Evolutionary conservation across 2,888 invertebrate species (phyloP), one percentile per base, ranked within the genome.

Genomic region (Brachyopa scutellaris): DNA sequence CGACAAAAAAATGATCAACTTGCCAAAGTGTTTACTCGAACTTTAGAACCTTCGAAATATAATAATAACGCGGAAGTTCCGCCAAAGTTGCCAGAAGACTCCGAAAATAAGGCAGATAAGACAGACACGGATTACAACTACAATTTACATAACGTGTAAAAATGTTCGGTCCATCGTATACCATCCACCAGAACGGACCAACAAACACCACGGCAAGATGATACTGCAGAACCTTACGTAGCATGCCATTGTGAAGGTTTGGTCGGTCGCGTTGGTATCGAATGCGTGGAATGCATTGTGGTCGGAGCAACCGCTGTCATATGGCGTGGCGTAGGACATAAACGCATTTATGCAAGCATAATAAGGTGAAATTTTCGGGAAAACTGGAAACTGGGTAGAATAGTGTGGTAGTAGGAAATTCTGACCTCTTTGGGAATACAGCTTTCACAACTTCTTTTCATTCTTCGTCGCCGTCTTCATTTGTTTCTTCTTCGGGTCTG

Each of bases 311-410:
- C 61, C 33, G 67, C 33, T 51, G 33, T 70, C 77, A 70, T 51
- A 72, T 77, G 53, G 51, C 45, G 33, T 72, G 33, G 77, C 61
- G 61, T 82, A 77, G 82, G 82, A 82, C 82, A 82, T 66, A 77
- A 77, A 82, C 82, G 82, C 82, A 82, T 82, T 82, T 77, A 82
- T 82, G 82, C 82, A 82, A 82, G 72, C 82, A 77, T 82, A 82
- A 82, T 82, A 82, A 82, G 77, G 82, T 82, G 82, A 82, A 82
- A 77, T 82, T 77, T 82, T 82, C 64, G 70, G 82, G 72, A 61
- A 82, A 82, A 77, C 77, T 77, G 77, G 77, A 77, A 77, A 82
- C 82, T 72, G 69, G 69, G 80, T 51, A 64, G 64, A 76, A 80
- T 62, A 70, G 45, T 69, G 76, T 76, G 64, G 70, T 51, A 47